phyloP scores from a whole-genome alignment of 2,888 invertebrate genomes.

The Smittia aterrima region DNA sequence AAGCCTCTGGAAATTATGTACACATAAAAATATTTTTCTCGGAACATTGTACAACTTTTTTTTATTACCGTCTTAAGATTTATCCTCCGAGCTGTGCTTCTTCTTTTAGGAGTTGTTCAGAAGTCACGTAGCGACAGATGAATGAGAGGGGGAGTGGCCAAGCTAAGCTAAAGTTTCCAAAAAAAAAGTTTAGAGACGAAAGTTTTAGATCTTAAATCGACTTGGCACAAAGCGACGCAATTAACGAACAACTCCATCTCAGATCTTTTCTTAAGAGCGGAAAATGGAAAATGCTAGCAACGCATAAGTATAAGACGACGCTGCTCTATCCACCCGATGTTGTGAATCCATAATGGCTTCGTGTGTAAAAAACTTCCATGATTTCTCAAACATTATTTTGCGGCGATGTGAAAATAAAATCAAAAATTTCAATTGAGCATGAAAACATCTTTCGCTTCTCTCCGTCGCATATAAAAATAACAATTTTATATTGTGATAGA shows the following conservation, averaged over 20 bases:
- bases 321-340: background rate
- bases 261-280: no score
- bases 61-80: background rate
- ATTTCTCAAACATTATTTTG: background rate
- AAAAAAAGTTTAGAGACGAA: no score
- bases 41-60: background rate
- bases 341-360: background rate
- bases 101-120: no score
- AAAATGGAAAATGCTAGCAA: conserved; percentile 18
- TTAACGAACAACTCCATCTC: no score
- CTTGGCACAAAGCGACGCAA: no score
- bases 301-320: conserved; percentile 1
- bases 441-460: conserved; percentile 8
- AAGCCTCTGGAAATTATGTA: background rate
- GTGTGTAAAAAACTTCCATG: background rate
- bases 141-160: no score
- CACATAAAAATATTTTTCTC: background rate
- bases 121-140: background rate
- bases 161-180: no score
- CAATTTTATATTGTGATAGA: background rate
- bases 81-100: background rate
- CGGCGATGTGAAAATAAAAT: background rate
- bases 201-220: no score
- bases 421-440: conserved; percentile 24
- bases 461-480: conserved; percentile 8